Base-by-base conservation (phyloP, 2,113 vertebrate genomes). In the Quiscalus mexicanus region DNA sequence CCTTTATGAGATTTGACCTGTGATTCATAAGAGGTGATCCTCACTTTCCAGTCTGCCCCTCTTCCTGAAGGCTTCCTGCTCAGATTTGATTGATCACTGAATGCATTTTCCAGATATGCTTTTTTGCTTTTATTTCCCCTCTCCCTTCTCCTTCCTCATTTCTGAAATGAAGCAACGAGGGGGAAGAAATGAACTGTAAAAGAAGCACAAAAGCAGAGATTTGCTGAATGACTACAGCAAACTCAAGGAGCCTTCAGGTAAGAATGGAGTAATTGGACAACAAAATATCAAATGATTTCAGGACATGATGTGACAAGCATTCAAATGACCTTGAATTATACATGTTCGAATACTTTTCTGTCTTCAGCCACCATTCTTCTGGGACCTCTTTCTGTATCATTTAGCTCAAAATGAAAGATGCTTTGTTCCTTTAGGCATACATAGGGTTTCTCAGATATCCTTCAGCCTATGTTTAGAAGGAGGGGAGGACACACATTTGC, bases 401-500 rank as follows among this genome's bases (percentile, higher is more conserved):
- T 92, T 65, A 84, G 12, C 50, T 90, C 35, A 60, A 13, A 60
- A 10, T 59, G 88, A 86, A 93, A 60, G 64, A 60, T 21, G 28
- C 5, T 87, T 92, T 92, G 7, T 78, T 92, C 64, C 45, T 96
- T 50, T 60, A 84, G 76, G 52, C 42, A 33, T 22, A 47, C 63
- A 53, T 15, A 3, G 9, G 23, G 11, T 74, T 80, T 92, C 27
- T 50, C n/a, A 80, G 30, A 30, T 73, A 62, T 49, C 28, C 28
- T 85, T 85, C 55, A 77, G 42, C 14, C 41, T 63, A 15, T 50
- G 5, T 84, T 73, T 53, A 89, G 70, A 68, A 89, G 74, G 14
- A 73, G 12, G 27, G 41, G 15, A 69, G 22, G 9, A 37, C 5
- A 2, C 0, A 1, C 0, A 0, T 68, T 49, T 78, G 27, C 41